Conservation (phyloP, 2,888 invertebrate genomes). For the Troides aeacus region DNA sequence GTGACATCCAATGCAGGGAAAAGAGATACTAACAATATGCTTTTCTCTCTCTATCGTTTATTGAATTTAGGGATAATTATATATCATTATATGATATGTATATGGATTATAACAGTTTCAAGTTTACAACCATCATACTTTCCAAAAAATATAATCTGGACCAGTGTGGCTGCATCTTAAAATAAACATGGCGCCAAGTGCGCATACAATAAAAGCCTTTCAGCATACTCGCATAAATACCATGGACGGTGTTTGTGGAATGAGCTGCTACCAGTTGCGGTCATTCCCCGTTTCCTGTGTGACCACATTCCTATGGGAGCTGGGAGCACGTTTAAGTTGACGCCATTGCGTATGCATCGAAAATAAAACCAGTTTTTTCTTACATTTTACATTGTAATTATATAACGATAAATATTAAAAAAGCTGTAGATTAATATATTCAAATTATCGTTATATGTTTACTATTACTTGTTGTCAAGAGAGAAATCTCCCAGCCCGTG, state of each 20-base stretch:
- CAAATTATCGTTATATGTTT: too few species aligned
- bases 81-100: background rate
- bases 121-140: background rate
- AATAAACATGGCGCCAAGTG: slow-evolving; percentile 7
- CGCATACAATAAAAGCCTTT: slow-evolving; percentile 17
- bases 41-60: too few species aligned
- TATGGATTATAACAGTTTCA: background rate
- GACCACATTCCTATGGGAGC: slow-evolving; percentile 65
- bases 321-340: slow-evolving; percentile 25
- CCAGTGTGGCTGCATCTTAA: background rate
- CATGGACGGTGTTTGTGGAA: slow-evolving; percentile 28
- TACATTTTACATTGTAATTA: background rate
- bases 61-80: background rate
- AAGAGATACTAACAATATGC: too few species aligned
- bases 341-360: slow-evolving; percentile 16
- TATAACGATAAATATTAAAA: background rate
- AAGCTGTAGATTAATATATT: background rate
- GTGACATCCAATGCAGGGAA: too few species aligned
- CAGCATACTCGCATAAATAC: slow-evolving; percentile 28
- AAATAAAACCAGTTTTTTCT: slow-evolving; percentile 8
- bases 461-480: too few species aligned
- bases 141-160: background rate
- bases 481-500: too few species aligned
- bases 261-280: slow-evolving; percentile 34
- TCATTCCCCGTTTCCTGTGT: slow-evolving; percentile 53